phyloP scores from a whole-genome alignment of 2,797 vertebrate species.

The Brachyrhaphis roseni region DNA sequence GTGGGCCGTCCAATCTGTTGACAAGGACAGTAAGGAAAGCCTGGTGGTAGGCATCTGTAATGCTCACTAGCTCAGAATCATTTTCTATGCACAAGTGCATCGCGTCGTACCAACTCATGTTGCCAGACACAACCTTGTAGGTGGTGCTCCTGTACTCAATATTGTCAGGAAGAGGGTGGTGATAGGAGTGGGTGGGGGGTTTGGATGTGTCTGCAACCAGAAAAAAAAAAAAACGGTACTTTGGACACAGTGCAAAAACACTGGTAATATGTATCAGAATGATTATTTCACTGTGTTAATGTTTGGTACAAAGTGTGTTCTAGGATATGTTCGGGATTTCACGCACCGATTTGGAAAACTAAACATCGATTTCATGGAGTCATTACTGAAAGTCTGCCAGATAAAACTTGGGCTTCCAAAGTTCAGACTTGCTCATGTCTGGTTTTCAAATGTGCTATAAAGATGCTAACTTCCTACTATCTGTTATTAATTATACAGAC shows the following conservation, averaged over 20 bases:
- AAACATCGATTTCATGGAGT: neutral
- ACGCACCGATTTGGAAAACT: neutral
- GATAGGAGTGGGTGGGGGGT: conserved; percentile 78
- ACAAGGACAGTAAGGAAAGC: conserved; percentile 92
- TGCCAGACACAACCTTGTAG: conserved; percentile 87
- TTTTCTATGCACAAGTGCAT: conserved; percentile 82
- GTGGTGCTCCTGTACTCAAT: conserved; percentile 88
- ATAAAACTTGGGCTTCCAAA: neutral
- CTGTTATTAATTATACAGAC: neutral
- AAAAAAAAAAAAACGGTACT: conserved; percentile 8
- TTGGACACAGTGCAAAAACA: neutral
- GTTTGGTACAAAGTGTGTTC: neutral
- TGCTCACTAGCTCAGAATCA: conserved; percentile 87
- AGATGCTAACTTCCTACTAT: neutral
- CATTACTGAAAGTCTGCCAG: neutral
- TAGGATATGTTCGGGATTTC: neutral
- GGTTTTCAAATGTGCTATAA: neutral
- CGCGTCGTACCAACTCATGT: conserved; percentile 93
- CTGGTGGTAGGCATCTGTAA: conserved; percentile 91
- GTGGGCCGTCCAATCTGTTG: conserved; percentile 82
- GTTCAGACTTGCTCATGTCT: neutral
- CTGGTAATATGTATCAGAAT: neutral
- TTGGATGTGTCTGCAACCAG: conserved; percentile 75
- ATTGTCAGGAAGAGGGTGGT: conserved; percentile 78
- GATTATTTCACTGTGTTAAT: conserved; percentile 6